These are phyloP conservation scores for Battus philenor DNA, from an alignment of 1,140 invertebrate genomes.

Conservation along the genomic window DNA sequence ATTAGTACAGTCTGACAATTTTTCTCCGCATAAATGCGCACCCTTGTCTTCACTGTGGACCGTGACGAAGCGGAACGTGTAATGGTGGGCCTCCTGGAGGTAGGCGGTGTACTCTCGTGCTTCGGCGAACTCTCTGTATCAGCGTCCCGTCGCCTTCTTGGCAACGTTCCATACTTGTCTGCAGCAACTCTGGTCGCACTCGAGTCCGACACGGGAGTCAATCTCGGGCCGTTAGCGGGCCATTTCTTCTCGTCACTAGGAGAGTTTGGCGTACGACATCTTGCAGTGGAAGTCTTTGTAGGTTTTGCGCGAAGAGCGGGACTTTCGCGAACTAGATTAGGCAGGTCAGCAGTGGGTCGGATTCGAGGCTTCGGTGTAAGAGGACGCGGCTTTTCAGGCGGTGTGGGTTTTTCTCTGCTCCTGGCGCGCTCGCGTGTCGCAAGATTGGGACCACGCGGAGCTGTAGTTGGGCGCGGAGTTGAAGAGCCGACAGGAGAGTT, in stretches of 20 bases:
- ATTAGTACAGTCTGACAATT: conserved; percentile 84
- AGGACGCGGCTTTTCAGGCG: conserved; percentile 54
- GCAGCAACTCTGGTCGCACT: conserved; percentile 75
- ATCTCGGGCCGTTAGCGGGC: conserved; percentile 69
- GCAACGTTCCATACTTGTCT: conserved; percentile 85
- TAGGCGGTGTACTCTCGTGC: conserved; percentile 62
- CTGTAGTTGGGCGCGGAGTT: conserved; percentile 75
- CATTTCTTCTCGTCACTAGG: conserved; percentile 83
- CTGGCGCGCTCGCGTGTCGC: conserved; percentile 73
- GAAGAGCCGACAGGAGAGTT: conserved; percentile 60
- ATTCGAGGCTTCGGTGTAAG: conserved; percentile 78
- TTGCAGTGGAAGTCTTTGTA: conserved; percentile 76
- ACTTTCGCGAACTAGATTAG: conserved; percentile 72
- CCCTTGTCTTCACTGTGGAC: conserved; percentile 72
- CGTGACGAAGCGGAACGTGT: conserved; percentile 76
- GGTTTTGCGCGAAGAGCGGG: conserved; percentile 72
- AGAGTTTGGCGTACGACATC: conserved; percentile 79
- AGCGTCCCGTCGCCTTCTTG: conserved; percentile 80
- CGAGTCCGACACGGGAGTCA: conserved; percentile 53
- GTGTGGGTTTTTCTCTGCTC: conserved; percentile 73
- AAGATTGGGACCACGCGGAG: conserved; percentile 70
- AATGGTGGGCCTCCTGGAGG: conserved; percentile 58
- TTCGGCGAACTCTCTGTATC: conserved; percentile 73
- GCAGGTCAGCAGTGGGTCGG: conserved; percentile 70
- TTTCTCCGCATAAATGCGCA: conserved; percentile 87